Conservation (phyloP, 2,888 invertebrate genomes). For the Tiliacea aurago region DNA sequence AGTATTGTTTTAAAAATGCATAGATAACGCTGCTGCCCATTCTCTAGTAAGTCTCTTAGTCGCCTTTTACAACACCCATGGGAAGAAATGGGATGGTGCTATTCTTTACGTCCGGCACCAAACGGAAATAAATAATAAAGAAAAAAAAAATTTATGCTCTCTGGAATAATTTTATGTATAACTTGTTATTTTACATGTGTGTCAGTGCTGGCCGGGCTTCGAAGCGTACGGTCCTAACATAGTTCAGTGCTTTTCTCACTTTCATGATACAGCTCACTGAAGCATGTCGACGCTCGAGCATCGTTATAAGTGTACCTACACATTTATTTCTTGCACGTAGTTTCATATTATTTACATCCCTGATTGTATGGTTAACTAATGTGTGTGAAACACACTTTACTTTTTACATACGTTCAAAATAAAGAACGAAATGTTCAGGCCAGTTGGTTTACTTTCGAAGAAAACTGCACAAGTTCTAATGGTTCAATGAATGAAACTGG, state of each 20-base stretch:
- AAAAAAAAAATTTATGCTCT: no score
- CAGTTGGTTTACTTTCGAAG: no score
- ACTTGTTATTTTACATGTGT: slow-evolving; percentile 30
- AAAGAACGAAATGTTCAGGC: neutral
- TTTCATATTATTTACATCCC: slow-evolving; percentile 14
- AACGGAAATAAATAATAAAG: no score
- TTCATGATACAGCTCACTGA: slow-evolving; percentile 57
- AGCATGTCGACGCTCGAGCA: slow-evolving; percentile 23
- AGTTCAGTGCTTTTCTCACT: slow-evolving; percentile 46
- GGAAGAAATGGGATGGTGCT: no score
- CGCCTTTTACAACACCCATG: no score
- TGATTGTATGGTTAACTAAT: neutral
- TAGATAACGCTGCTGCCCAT: no score
- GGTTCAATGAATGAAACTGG: neutral
- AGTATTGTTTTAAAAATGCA: no score
- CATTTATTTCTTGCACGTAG: neutral
- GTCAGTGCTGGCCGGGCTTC: slow-evolving; percentile 15
- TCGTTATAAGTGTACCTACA: slow-evolving; percentile 8
- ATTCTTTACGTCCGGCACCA: no score
- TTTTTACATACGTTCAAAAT: neutral
- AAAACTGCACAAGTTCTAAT: neutral
- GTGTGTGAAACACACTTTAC: neutral
- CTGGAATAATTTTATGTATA: slow-evolving; percentile 20
- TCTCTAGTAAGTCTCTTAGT: no score
- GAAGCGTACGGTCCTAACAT: slow-evolving; percentile 37